phyloP scores from a whole-genome alignment of 2,888 invertebrate genomes.

The Dryocosmus kuriphilus region DNA sequence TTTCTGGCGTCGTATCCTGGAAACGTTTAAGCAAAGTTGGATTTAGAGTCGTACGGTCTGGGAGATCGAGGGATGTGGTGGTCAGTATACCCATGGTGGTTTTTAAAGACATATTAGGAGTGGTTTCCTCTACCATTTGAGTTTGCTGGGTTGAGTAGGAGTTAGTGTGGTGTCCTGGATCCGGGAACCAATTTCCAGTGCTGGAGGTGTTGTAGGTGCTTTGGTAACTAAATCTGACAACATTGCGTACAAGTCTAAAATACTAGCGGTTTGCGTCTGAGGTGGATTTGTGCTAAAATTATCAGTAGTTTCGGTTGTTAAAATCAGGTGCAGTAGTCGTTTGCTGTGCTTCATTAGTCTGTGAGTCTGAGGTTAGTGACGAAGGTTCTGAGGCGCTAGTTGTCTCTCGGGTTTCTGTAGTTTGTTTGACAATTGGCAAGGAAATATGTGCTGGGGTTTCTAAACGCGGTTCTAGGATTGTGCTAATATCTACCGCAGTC shows the following conservation, averaged over 20 bases:
- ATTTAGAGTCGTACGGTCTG: constrained; percentile 62
- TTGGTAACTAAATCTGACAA: constrained; percentile 23
- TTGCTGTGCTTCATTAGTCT: constrained; percentile 41
- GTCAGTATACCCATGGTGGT: constrained; percentile 45
- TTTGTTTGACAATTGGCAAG: constrained; percentile 49
- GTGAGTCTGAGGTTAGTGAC: constrained; percentile 41
- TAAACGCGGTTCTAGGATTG: constrained; percentile 38
- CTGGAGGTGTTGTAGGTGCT: constrained; percentile 26
- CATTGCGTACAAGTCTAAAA: constrained; percentile 21
- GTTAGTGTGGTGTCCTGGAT: constrained; percentile 51
- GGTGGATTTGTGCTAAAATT: constrained; percentile 49
- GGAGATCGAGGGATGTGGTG: constrained; percentile 59
- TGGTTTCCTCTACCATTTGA: constrained; percentile 47
- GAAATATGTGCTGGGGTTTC: background rate
- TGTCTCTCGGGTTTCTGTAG: constrained; percentile 43
- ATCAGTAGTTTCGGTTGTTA: constrained; percentile 47
- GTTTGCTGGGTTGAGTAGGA: constrained; percentile 49
- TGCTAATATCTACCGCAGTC: constrained; percentile 46
- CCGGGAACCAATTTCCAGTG: constrained; percentile 27
- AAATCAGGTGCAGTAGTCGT: constrained; percentile 52
- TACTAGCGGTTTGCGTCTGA: constrained; percentile 42
- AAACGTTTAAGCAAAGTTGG: constrained; percentile 75
- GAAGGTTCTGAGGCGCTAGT: constrained; percentile 8
- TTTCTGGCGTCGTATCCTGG: constrained; percentile 74
- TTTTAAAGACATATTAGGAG: constrained; percentile 44